Evolutionary conservation across 2,888 invertebrate species (phyloP).

Genomic region (Allophyes oxyacanthae): DNA sequence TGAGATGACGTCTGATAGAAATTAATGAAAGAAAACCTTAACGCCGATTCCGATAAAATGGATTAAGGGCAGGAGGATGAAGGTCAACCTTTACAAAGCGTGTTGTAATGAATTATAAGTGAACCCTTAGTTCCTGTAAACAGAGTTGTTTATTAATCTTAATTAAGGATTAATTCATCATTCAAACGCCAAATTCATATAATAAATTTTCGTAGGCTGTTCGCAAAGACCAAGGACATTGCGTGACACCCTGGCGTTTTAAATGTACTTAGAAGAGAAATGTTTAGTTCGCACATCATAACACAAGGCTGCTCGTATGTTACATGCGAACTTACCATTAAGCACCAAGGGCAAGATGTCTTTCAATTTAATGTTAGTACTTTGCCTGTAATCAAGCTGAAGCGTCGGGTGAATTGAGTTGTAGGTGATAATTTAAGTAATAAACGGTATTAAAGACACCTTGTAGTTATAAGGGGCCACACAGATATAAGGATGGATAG

Average conservation of each 20-base stretch:
- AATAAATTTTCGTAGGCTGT: conserved; percentile 32
- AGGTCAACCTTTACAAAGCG: too few relatives aligned
- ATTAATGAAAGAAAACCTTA: too few relatives aligned
- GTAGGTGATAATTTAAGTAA: conserved; percentile 33
- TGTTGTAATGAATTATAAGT: too few relatives aligned
- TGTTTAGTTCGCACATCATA: conserved; percentile 69
- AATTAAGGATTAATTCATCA: neutral
- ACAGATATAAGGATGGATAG: too few relatives aligned
- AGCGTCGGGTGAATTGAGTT: conserved; percentile 17
- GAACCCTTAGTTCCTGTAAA: too few relatives aligned
- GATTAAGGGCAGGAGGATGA: too few relatives aligned
- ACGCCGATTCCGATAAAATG: too few relatives aligned
- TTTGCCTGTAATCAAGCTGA: conserved; percentile 39
- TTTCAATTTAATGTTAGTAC: conserved; percentile 42
- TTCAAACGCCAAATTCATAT: neutral
- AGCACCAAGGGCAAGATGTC: conserved; percentile 34
- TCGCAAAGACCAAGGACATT: conserved; percentile 67
- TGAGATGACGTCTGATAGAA: too few relatives aligned
- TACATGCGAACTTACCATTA: conserved; percentile 64
- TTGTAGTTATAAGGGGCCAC: conserved; percentile 23
- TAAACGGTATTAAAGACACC: conserved; percentile 26
- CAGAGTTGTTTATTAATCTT: too few relatives aligned
- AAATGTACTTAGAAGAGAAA: conserved; percentile 51
- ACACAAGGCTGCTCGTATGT: conserved; percentile 61
- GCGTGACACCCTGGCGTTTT: conserved; percentile 72